Evolutionary conservation across 2,888 invertebrate genomes (phyloP), one percentile per base, ranked within the genome.

Genomic region (Conchocele bisecta): DNA sequence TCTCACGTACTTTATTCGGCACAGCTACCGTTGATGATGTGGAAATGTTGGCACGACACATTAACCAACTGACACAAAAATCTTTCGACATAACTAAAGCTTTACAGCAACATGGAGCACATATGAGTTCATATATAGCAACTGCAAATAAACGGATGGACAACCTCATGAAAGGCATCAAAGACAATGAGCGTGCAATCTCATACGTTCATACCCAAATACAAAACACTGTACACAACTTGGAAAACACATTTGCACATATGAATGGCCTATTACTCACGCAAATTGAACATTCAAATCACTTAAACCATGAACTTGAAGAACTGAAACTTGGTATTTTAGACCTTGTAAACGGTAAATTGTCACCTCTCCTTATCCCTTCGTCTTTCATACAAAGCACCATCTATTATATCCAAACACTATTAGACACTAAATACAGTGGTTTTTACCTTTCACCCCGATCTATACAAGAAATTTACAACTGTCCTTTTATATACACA

Each of bases 11-110:
- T 9, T 35, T 67, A 29, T 60, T 60, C 31, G 53, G 60, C n/a
- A 60, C 53, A 9, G 58, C 61, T n/a, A 59, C 66, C 13, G 35
- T 54, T 5, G 67, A 67, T n/a, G 67, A 67, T 39, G 59, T 67
- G 0, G 56, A 67, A n/a, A 53, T 67, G 15, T 22, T 67, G 17
- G 48, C 50, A 42, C 11, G 7, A 28, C 67, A 59, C 39, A 46
- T 60, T 7, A 67, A 60, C 31, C 4, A n/a, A 3, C 17, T 67
- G 6, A 37, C 39, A 15, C 44, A 58, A 58, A 39, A n/a, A 9
- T 31, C 37, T 1, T 24, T 2, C 3, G 29, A 50, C 33, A 26
- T 66, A 1, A 28, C 50, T 0, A 26, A 33, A 1, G 17, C 42
- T 3, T 5, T 51, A 0, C 33, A 29, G 26, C 51, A 51, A 15